Evolutionary conservation across 2,797 vertebrate species (phyloP), one percentile per base, ranked within the genome.

Genomic region (Gila robusta): DNA sequence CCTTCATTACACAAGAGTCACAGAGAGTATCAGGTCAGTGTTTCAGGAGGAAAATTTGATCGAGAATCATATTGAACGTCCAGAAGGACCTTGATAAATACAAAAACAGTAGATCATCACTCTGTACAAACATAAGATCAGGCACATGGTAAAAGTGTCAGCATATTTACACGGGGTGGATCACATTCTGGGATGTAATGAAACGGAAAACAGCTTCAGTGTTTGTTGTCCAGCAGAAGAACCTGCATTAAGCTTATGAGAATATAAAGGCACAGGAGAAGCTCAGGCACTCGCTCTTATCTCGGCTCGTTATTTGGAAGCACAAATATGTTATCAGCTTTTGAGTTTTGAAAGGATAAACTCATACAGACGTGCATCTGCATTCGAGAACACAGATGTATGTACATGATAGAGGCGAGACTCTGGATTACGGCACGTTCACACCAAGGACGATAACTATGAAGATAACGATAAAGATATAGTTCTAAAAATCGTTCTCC

Each of bases 171-270:
- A 81, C 86, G 10, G 1, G 23, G 9, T 91, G 88, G 89, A 92
- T 96, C 95, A 96, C 95, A 96, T 96, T 96, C 87, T 92, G 93
- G 95, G 94, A 94, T 94, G 76, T 93, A 91, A 92, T 82, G 64
- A 79, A 76, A 83, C 28, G 32, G 52, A 85, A 83, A 90, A 91
- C 91, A 94, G 91, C 93, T 94, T 95, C 91, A 93, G 90, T 94
- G 89, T 94, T 59, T 91, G 91, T 89, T 70, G 90, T 90, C 86
- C 70, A 91, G 70, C 37, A 41, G 39, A 41, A 44, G 41, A 44
- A 12, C 8, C 39, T 41, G 41, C 41, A 4, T 67, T 14, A 41
- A 82, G 37, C 39, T 41, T 26, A 32, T 71, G 14, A 64, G 19
- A 32, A 26, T 23, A 23, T 66, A 56, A 82, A 76, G 59, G 28